Evolutionary conservation across 2,888 invertebrate species (phyloP).

Genomic region (Elaeidobius kamerunicus): DNA sequence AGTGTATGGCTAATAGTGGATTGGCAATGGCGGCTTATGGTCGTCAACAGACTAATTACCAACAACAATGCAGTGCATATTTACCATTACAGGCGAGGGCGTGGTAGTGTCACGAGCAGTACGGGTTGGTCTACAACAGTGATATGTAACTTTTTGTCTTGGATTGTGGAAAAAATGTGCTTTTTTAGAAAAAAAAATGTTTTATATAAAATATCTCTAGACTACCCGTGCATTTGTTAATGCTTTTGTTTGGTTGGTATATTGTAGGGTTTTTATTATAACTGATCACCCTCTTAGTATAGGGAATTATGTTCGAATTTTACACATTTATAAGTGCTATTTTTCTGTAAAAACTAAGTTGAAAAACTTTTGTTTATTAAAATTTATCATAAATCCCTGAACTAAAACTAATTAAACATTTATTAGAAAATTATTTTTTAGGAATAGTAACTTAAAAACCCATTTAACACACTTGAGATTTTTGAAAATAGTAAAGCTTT

Average conservation of each 20-base stretch:
- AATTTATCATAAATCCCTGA: no score
- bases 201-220: no score
- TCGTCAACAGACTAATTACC: slow-evolving; percentile 53
- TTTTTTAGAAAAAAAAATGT: background rate
- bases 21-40: slow-evolving; percentile 58
- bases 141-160: slow-evolving; percentile 34
- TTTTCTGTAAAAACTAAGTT: no score
- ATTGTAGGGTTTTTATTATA: background rate
- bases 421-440: no score
- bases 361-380: no score
- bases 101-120: slow-evolving; percentile 69
- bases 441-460: background rate
- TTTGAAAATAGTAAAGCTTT: slow-evolving; percentile 1
- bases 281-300: no score
- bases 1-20: slow-evolving; percentile 62
- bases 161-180: slow-evolving; percentile 11
- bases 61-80: slow-evolving; percentile 83
- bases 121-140: slow-evolving; percentile 39
- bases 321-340: background rate
- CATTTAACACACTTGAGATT: background rate
- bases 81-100: slow-evolving; percentile 82
- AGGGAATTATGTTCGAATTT: no score
- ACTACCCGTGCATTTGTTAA: slow-evolving; percentile 1
- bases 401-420: no score
- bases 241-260: background rate